Percentiles rank a stretch among this genome's conserved stretches.
Evolutionary conservation across 2,113 vertebrate genomes (phyloP).

Genomic region (Neolamprologus toae): DNA sequence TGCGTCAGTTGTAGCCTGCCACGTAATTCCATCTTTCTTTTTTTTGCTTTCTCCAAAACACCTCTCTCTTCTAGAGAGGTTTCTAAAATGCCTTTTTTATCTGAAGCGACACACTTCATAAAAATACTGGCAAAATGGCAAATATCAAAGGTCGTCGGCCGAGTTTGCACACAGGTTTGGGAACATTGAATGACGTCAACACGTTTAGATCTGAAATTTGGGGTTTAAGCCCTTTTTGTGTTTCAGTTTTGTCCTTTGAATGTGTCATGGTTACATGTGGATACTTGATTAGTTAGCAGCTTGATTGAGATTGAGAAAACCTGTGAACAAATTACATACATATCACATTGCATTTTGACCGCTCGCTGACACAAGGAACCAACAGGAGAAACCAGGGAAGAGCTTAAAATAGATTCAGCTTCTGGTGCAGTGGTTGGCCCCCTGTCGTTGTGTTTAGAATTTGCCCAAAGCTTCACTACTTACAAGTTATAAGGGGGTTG

Average conservation of each 20-base stretch:
- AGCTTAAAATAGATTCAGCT: neutral
- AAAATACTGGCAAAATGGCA: neutral
- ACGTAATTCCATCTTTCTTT: neutral
- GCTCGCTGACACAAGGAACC: neutral
- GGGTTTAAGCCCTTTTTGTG: neutral
- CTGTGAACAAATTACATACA: neutral
- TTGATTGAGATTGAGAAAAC: neutral
- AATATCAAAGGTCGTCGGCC: neutral
- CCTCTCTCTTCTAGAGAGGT: neutral
- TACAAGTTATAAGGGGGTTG: accelerated
- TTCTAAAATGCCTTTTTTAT: neutral
- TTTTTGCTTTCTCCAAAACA: neutral
- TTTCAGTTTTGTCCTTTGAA: neutral
- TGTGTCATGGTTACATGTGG: neutral
- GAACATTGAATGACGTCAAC: neutral
- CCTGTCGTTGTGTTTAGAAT: neutral
- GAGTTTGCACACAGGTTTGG: neutral
- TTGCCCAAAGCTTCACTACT: neutral
- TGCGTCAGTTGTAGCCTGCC: neutral
- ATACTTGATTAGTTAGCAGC: neutral
- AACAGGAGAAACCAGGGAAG: neutral
- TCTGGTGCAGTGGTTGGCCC: neutral
- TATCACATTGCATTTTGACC: neutral
- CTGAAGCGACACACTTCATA: neutral
- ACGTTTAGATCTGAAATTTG: neutral